These are phyloP conservation scores for Philhelius pedissequus DNA, from an alignment of 2,888 invertebrate species.

Conservation along the genomic window DNA sequence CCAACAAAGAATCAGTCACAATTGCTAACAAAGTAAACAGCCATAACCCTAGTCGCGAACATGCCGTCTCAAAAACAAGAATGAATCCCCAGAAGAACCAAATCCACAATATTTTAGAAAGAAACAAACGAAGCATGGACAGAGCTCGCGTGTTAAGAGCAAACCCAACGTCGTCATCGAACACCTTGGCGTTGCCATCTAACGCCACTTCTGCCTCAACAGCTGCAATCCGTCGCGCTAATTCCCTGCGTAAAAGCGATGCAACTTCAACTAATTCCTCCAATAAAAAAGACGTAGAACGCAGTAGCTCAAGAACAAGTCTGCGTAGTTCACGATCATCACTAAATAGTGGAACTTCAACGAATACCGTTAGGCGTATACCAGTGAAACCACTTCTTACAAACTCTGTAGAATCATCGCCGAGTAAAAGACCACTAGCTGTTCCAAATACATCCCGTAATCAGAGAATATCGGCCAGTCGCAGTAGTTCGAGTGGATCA, in stretches of 20 bases:
- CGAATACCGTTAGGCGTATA: slow-evolving; percentile 87
- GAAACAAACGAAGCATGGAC: slow-evolving; percentile 70
- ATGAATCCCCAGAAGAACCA: slow-evolving; percentile 71
- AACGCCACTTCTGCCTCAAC: slow-evolving; percentile 68
- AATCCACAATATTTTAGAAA: slow-evolving; percentile 72
- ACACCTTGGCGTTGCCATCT: slow-evolving; percentile 47
- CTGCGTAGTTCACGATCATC: slow-evolving; percentile 91
- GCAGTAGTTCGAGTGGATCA: slow-evolving; percentile 82
- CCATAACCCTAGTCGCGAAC: slow-evolving; percentile 53
- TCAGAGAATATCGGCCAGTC: slow-evolving; percentile 81
- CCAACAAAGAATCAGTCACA: slow-evolving; percentile 69
- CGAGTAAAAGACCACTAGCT: slow-evolving; percentile 80
- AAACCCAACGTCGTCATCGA: slow-evolving; percentile 19
- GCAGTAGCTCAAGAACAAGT: slow-evolving; percentile 89
- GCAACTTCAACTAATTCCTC: slow-evolving; percentile 69
- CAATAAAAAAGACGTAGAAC: slow-evolving; percentile 82
- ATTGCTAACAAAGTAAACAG: slow-evolving; percentile 18
- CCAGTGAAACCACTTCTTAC: slow-evolving; percentile 80
- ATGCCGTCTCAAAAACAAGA: slow-evolving; percentile 40
- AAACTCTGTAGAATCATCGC: slow-evolving; percentile 77
- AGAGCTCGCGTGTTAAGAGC: slow-evolving; percentile 69
- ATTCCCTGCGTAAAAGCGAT: slow-evolving; percentile 65
- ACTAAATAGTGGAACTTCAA: slow-evolving; percentile 88
- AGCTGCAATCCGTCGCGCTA: slow-evolving; percentile 68
- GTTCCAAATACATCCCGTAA: slow-evolving; percentile 79